Evolutionary conservation across 2,888 invertebrate species (phyloP).

Genomic region (Parnassius mnemosyne): DNA sequence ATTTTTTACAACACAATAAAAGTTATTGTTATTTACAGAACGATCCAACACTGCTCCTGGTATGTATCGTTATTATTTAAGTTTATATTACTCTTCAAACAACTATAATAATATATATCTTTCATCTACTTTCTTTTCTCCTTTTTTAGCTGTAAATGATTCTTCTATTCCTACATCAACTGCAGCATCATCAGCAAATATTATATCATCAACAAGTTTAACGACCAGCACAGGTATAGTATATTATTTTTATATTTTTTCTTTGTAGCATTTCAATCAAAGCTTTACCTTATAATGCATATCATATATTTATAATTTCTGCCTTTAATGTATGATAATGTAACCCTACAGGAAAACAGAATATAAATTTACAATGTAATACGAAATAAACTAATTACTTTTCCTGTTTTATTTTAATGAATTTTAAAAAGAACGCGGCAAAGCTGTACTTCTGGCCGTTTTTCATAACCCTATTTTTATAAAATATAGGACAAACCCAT

Average conservation of each 20-base stretch:
- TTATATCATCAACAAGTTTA: not conserved
- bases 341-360: too few species aligned
- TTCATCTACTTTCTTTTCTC: not conserved
- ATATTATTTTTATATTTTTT: not conserved
- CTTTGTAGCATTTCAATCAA: too few species aligned
- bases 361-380: too few species aligned
- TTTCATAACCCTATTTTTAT: too few species aligned
- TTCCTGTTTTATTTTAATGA: too few species aligned
- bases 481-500: too few species aligned
- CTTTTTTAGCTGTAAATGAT: not conserved
- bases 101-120: not conserved
- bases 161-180: not conserved
- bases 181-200: not conserved
- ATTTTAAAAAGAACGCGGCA: too few species aligned
- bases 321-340: too few species aligned
- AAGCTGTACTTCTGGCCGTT: too few species aligned
- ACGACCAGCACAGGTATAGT: slow-evolving; percentile 1
- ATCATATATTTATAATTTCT: too few species aligned
- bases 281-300: too few species aligned
- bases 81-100: not conserved
- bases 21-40: slow-evolving; percentile 8
- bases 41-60: slow-evolving; percentile 10
- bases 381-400: too few species aligned
- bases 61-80: not conserved
- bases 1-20: not conserved